Evolutionary conservation across 2,113 vertebrate species (phyloP), one percentile per base, ranked within the genome.

Genomic region (Polypterus bichir): DNA sequence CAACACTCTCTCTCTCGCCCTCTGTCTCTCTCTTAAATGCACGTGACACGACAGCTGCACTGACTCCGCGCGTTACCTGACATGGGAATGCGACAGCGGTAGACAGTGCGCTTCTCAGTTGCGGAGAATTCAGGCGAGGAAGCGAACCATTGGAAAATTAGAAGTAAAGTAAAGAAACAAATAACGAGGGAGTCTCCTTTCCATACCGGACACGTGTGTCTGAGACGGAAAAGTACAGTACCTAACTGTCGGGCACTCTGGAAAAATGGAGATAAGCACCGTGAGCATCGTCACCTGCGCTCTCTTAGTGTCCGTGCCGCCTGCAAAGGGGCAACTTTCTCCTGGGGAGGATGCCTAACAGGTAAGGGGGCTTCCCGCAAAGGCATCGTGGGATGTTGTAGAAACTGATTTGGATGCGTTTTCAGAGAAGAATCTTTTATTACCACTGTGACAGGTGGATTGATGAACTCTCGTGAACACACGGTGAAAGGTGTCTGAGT

Each of bases 291-390:
- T 69, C 59, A 69, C 77, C 49, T 60, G 71, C 9, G 57, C 69
- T 68, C 44, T 72, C 48, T 49, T 64, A 51, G 66, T 59, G 70
- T 49, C 62, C 65, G 58, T 63, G 63, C 27, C 47, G 54, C 27
- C 59, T 49, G 57, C 61, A 71, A 62, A 68, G 66, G 66, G 59
- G 68, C 66, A 73, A 60, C 64, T 45, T 67, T 46, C 67, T 73
- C 68, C 72, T 46, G 70, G 49, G 61, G 75, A 78, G 77, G 74
- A 79, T 74, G 73, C 62, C 60, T 65, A 69, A 52, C 69, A 79
- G 81, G 77, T 79, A 71, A 68, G 48, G n/a, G 57, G 8, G 10
- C 54, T 27, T 27, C 27, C 27, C 27, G 27, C 27, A 27, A 27
- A 27, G 27, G 27, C 27, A 27, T 2, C 27, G 27, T 11, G 9